Evolutionary conservation across 2,113 vertebrate genomes (phyloP), one percentile per base, ranked within the genome.

Genomic region (Cheirogaleus medius): DNA sequence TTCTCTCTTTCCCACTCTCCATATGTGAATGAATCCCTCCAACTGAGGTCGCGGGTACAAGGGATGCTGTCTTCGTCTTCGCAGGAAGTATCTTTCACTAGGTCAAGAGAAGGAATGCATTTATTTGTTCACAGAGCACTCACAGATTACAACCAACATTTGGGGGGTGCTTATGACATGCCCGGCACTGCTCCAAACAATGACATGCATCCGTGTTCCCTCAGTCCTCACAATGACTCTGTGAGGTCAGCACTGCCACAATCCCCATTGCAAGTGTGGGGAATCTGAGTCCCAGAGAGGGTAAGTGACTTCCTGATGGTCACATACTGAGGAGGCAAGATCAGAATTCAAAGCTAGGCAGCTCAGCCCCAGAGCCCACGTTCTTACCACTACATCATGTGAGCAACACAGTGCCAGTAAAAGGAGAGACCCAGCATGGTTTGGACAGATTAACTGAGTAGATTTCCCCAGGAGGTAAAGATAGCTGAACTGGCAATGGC

Each of bases 1-100:
- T 97, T 98, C 87, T 98, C 98, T 96, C 98, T 92, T 86, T 98
- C 98, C 97, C 98, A 98, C 60, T 98, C 95, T 82, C 97, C 97
- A 0, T 54, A 87, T 15, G 52, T 95, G 90, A 98, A 60, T 0
- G 96, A 87, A 0, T 94, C 85, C 82, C 97, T 97, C 98, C 97
- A 98, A 1, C 91, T 78, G 93, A 98, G 91, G 85, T 97, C 89
- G 0, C 23, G 4, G 39, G 93, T 98, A 23, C 97, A 98, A 58
- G 97, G 97, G 47, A 98, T 97, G 64, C 71, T 37, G 27, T 96
- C 96, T 95, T 97, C 97, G 18, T 96, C 96, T 95, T 97, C 95
- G 14, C 1, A 1, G 44, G 74, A 15, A 87, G 32, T 34, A 1
- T 34, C 39, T 96, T 93, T 94, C 44, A 77, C 97, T 96, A 88